Evolutionary conservation across 2,888 invertebrate genomes (phyloP), one percentile per base, ranked within the genome.

Genomic region (Yponomeuta cagnagella): DNA sequence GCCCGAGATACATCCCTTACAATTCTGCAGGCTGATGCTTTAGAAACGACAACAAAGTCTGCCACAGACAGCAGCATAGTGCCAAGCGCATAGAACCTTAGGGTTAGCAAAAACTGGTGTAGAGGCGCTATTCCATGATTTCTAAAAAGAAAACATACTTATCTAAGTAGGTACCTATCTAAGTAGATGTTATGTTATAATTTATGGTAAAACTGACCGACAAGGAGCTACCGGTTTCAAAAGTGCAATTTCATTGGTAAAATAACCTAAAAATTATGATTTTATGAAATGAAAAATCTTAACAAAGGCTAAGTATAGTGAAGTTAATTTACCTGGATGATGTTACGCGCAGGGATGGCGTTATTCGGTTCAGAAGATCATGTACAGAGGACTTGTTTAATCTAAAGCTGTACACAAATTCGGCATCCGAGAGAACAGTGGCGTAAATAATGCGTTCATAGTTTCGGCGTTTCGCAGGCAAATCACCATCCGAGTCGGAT

Each of bases 71-170:
- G 15, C 0, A 77, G 70, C 77, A 76, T 76, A 30, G 77, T 76
- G 1, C 77, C 77, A 48, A 77, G 70, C 30, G 78, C 77, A 72
- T 76, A 79, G 71, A 76, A 77, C 9, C 77, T 63, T 23, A 77
- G 71, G n/a, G 77, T 74, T 43, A 78, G 33, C 48, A 78, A 66
- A 0, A 78, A 52, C 58, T 77, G 76, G 70, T 77, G 76, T 8
- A 77, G 72, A 30, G 78, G 75, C 2, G 75, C 69, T 8, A 77
- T 71, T 15, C 76, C 77, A 72, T 75, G 68, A 72, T 77, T 77
- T 30, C 75, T 76, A 48, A 48, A 72, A 72, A 65, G 43, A 48
- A n/a, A n/a, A n/a, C n/a, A n/a, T n/a, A n/a, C n/a, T n/a, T n/a
- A n/a, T n/a, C n/a, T n/a, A 69, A 48, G 58, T 10, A 58, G 23